These are phyloP conservation scores for Pomatostomus ruficeps DNA, from an alignment of 2,113 vertebrate genomes.

Conservation along the genomic window DNA sequence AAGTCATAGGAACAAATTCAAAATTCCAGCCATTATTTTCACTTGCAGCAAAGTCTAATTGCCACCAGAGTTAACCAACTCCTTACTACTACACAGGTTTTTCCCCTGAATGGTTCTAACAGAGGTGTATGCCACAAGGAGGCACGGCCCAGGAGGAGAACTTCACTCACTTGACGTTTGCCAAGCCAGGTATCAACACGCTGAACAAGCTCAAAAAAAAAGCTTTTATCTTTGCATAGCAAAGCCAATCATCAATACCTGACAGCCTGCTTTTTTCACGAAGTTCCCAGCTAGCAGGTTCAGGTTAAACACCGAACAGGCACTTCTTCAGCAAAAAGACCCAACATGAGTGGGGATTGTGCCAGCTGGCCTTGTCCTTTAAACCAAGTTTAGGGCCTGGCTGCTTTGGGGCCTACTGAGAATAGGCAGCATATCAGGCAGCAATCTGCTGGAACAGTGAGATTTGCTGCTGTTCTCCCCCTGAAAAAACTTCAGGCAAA, in stretches of 20 bases:
- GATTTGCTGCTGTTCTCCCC: not conserved
- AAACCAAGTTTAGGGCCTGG: not conserved
- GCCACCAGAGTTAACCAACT: not conserved
- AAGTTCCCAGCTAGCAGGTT: not conserved
- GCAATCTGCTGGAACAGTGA: not conserved
- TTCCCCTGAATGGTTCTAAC: not conserved
- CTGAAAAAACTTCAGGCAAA: accelerated
- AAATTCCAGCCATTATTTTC: not conserved
- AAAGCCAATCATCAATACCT: accelerated
- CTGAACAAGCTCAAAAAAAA: not conserved
- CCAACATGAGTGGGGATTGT: accelerated
- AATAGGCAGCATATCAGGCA: not conserved
- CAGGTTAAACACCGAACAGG: not conserved
- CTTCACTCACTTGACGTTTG: not conserved
- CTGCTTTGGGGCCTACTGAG: not conserved
- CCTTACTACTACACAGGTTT: accelerated
- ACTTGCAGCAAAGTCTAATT: not conserved
- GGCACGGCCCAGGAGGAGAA: not conserved
- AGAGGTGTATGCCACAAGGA: accelerated
- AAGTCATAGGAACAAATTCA: not conserved
- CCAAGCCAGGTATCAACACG: not conserved
- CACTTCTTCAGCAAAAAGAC: not conserved
- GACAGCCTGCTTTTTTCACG: not conserved
- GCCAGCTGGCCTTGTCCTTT: not conserved
- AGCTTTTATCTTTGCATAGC: not conserved